Base-by-base conservation (phyloP, 2,888 invertebrate genomes). In the Epistrophe eligans region DNA sequence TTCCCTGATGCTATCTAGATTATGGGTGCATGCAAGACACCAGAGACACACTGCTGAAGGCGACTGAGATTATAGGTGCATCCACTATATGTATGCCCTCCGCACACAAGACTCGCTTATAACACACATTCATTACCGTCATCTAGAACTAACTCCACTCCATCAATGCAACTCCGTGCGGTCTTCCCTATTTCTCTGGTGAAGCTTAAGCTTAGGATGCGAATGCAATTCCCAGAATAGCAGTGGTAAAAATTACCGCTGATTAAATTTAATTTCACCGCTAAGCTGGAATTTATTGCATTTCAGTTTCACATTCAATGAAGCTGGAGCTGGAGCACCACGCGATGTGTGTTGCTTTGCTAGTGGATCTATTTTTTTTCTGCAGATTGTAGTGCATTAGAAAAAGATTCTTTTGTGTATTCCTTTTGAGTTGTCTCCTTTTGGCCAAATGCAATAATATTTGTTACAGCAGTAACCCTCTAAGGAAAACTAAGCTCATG, bases 231-330 rank as follows among this genome's bases (percentile, higher is more conserved):
- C 32, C 72, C 58, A 60, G 58, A 64, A 79, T 84, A 67, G 55
- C 24, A 67, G 60, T 60, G 72, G 58, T 70, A 62, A 70, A 67
- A 77, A 80, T 80, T 80, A 77, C 84, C 76, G 84, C 60, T 80
- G 84, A 81, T 85, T 80, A 81, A 77, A 85, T 85, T 81, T 62
- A 85, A 73, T 85, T 85, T 81, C 84, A 81, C 81, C 73, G 81
- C 84, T 71, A 80, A 81, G 73, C 73, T 50, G 64, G 84, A 80
- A 55, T 72, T 72, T 38, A 76, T 72, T 55, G 79, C 55, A 70
- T 74, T 85, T 77, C 77, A 52, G 80, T 57, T 70, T 77, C 60
- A 15, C 64, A 72, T 72, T 40, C 52, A 45, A 38, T 64, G 11
- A 7, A 60, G 38, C 38, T 60, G 60, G 15, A 43, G 15, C 24